Evolutionary conservation across 2,797 vertebrate species (phyloP), one percentile per base, ranked within the genome.

Genomic region (Scleropages formosus): DNA sequence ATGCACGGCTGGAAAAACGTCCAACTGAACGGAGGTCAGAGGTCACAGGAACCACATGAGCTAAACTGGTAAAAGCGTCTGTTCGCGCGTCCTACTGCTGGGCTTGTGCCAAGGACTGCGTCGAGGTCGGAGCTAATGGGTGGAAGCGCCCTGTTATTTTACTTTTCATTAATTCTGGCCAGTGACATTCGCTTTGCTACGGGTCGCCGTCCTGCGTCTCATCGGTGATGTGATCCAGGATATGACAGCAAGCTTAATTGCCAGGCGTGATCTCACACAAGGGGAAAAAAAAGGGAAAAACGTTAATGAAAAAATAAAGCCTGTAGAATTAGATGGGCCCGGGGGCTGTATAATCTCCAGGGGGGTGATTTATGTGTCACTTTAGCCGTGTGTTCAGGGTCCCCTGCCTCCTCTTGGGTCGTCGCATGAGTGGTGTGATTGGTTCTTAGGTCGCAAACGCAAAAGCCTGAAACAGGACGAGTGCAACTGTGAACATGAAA

Each of bases 191-290:
- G 4, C 56, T 60, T 53, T 64, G 62, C 76, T 49, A 69, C 76
- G 75, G 81, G 79, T 73, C 70, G 71, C 78, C 81, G 85, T 89
- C 86, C 85, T 88, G 85, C 87, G 80, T 82, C 77, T 79, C 79
- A 81, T 87, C 82, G 87, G 73, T 66, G 53, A 82, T 78, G 81
- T 86, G 83, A 86, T 87, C 85, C 80, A 75, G 64, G 84, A 80
- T 80, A 80, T 86, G 87, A 86, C 81, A 82, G 75, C 87, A 82
- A 81, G 79, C 80, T 83, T 80, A 85, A 87, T 87, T 80, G 80
- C 72, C 74, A 76, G 62, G 73, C 66, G 75, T 88, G 87, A 75
- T 78, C 59, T 78, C 63, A 72, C 75, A 74, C 73, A 72, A 56
- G 78, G 79, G 74, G 74, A 77, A 76, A 75, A 68, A 75, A 67